Evolutionary conservation across 2,113 vertebrate species (phyloP).

Genomic region (Hydrochoerus hydrochaeris): DNA sequence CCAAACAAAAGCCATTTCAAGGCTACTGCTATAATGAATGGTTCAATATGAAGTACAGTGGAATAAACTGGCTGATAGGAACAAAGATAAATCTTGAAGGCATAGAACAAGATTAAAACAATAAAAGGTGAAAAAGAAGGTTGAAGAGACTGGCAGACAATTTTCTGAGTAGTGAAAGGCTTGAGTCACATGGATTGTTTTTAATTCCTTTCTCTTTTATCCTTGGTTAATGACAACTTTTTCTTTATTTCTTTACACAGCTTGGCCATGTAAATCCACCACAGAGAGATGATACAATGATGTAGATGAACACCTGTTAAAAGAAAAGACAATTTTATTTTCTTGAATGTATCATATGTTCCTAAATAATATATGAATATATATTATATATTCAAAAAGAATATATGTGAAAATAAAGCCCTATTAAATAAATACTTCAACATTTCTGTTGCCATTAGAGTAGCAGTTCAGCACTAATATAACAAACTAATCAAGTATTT

Average conservation of each 20-base stretch:
- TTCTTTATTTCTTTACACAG: slow-evolving; percentile 91
- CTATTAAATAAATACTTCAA: slow-evolving; percentile 25
- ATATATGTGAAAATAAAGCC: not conserved
- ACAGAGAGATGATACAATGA: slow-evolving; percentile 93
- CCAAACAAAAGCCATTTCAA: slow-evolving; percentile 55
- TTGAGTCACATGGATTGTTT: slow-evolving; percentile 76
- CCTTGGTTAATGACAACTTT: slow-evolving; percentile 63
- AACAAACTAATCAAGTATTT: slow-evolving; percentile 5
- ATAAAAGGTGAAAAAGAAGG: slow-evolving; percentile 76
- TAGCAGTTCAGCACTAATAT: not conserved
- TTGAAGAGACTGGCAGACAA: slow-evolving; percentile 63
- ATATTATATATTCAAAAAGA: too few relatives aligned
- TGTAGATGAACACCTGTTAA: slow-evolving; percentile 92
- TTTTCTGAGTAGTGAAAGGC: slow-evolving; percentile 77
- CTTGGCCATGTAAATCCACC: slow-evolving; percentile 93
- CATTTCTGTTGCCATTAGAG: not conserved
- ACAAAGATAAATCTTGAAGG: slow-evolving; percentile 59
- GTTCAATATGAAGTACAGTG: slow-evolving; percentile 62
- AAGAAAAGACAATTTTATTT: slow-evolving; percentile 50
- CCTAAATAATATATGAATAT: not conserved
- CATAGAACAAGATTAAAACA: slow-evolving; percentile 68
- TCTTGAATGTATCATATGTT: not conserved
- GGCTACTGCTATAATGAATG: slow-evolving; percentile 29
- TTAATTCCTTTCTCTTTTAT: slow-evolving; percentile 72
- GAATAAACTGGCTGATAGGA: slow-evolving; percentile 71